phyloP scores from a whole-genome alignment of 2,797 vertebrate genomes.

The Chelonia mydas region DNA sequence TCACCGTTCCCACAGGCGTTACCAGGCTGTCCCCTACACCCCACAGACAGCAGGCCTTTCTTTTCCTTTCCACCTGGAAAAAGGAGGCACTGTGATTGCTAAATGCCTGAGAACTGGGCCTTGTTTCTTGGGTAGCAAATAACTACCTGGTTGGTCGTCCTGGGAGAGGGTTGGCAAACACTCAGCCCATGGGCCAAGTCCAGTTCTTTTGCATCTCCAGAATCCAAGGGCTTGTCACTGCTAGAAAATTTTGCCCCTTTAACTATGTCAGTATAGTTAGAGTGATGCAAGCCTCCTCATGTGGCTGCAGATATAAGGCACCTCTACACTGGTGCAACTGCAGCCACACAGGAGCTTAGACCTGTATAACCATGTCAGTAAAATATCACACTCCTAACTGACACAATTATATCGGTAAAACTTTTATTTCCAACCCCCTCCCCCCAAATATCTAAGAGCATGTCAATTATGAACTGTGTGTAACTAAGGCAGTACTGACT shows the following conservation, averaged over 20 bases:
- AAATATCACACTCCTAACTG: not conserved
- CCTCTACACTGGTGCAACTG: not conserved
- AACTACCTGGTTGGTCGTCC: not conserved
- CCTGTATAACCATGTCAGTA: not conserved
- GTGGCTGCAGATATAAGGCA: not conserved
- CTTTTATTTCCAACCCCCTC: not conserved
- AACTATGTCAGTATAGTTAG: not conserved
- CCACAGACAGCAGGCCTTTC: not conserved
- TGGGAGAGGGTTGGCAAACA: not conserved
- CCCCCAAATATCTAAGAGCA: not conserved
- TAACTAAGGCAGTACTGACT: not conserved
- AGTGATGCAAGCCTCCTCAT: not conserved
- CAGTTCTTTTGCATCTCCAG: not conserved
- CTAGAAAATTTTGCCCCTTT: not conserved
- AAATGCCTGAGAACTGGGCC: not conserved
- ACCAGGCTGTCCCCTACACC: not conserved
- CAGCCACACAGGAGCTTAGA: not conserved
- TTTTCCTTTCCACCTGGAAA: not conserved
- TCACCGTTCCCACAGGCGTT: accelerated
- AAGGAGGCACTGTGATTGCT: not conserved
- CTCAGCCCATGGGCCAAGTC: not conserved
- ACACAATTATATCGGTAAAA: not conserved
- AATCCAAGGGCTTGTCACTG: not conserved
- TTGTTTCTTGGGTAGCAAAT: not conserved
- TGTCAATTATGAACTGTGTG: not conserved